Percentiles rank a stretch among this genome's conserved stretches.
Conservation (phyloP, 2,797 vertebrate genomes). For the Gobio occitaniae region DNA sequence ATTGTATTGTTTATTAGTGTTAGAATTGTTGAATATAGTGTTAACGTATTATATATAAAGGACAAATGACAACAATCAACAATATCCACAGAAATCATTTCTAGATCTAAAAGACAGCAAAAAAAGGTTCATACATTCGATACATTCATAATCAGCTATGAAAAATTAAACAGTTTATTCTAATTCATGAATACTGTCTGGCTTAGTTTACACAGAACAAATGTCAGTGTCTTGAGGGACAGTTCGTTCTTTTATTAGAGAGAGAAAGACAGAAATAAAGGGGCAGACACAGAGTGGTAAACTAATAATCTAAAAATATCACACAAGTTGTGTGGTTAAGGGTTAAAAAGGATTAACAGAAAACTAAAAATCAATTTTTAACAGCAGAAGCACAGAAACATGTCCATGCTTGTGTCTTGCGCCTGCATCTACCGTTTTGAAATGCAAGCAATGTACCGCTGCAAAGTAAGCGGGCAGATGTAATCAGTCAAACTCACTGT, state of each 20-base stretch:
- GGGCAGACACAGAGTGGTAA: no score
- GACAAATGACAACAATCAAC: background rate
- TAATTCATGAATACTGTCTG: background rate
- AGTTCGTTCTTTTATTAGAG: background rate
- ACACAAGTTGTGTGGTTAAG: background rate
- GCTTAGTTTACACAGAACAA: background rate
- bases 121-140: background rate
- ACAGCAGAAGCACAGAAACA: constrained; percentile 69
- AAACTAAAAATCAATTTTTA: constrained; percentile 71
- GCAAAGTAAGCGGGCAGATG: constrained; percentile 76
- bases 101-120: no score
- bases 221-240: background rate
- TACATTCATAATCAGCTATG: background rate
- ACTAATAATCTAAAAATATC: constrained; percentile 16
- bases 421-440: constrained; percentile 77
- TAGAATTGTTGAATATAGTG: background rate
- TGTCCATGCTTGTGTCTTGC: constrained; percentile 73
- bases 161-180: background rate
- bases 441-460: constrained; percentile 79
- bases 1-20: background rate
- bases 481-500: constrained; percentile 72
- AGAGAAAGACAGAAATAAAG: background rate
- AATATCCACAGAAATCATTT: background rate
- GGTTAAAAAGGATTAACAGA: background rate
- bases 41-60: background rate